phyloP scores from a whole-genome alignment of 53 echinoderm and acorn worm species.

The Arbacia lixula region DNA sequence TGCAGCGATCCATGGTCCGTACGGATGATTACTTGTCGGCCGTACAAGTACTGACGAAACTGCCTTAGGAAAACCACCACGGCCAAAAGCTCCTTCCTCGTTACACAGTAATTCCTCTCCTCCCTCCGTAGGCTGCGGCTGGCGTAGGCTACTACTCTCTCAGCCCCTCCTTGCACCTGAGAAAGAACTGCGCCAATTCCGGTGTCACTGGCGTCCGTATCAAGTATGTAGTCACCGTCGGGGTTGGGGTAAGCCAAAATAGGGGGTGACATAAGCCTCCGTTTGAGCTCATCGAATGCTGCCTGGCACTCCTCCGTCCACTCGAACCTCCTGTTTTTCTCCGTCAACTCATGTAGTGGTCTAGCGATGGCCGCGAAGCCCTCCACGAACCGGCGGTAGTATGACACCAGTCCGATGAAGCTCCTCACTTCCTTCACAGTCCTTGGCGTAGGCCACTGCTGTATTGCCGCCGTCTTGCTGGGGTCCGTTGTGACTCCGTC shows the following conservation, averaged over 20 bases:
- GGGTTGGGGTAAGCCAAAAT: conserved; percentile 51
- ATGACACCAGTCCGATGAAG: conserved; percentile 57
- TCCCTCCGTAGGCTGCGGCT: conserved; percentile 1
- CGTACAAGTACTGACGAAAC: conserved; percentile 28
- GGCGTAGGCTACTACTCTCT: not conserved
- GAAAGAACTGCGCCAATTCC: conserved; percentile 60
- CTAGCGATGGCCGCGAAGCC: conserved; percentile 53
- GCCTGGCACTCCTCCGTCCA: conserved; percentile 41
- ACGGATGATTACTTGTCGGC: not conserved
- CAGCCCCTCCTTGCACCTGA: conserved; percentile 41
- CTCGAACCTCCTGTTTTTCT: conserved; percentile 30
- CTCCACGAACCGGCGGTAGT: conserved; percentile 54
- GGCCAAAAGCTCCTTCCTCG: conserved; percentile 34
- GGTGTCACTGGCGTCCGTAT: conserved; percentile 57
- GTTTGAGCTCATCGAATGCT: conserved; percentile 41
- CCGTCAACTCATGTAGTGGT: conserved; percentile 56
- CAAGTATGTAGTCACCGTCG: conserved; percentile 40
- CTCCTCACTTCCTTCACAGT: conserved; percentile 50
- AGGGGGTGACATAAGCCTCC: conserved; percentile 30
- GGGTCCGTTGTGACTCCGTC: conserved; percentile 35
- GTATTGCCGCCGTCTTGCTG: not conserved
- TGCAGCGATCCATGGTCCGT: conserved; percentile 15
- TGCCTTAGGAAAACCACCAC: conserved; percentile 25
- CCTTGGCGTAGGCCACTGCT: conserved; percentile 53
- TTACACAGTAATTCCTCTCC: conserved; percentile 30